These are phyloP conservation scores for Synanthedon tipuliformis DNA, from an alignment of 2,888 invertebrate genomes.

Conservation along the genomic window DNA sequence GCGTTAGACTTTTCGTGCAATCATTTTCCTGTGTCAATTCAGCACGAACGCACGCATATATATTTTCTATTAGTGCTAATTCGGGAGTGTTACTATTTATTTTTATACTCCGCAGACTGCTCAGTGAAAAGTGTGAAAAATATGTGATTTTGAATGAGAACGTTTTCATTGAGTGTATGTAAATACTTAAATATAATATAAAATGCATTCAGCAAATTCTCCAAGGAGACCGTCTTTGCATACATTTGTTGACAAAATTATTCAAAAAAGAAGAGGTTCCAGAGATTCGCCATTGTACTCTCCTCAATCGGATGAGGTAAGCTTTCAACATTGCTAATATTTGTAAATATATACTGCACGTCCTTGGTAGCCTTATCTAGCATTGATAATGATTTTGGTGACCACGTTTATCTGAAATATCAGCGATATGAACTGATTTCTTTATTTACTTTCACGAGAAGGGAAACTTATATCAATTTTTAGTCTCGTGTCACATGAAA, in stretches of 20 bases:
- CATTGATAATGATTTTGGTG: conserved; percentile 31
- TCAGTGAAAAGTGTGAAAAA: conserved; percentile 1
- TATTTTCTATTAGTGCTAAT: conserved; percentile 12
- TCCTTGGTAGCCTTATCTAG: conserved; percentile 59
- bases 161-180: too few relatives aligned
- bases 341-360: conserved; percentile 8
- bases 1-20: conserved; percentile 33
- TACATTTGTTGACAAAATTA: conserved; percentile 31
- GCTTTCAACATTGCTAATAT: not conserved
- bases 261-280: conserved; percentile 31
- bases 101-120: conserved; percentile 3
- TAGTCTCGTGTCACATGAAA: too few relatives aligned
- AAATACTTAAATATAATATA: not conserved
- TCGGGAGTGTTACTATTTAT: conserved; percentile 13
- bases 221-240: conserved; percentile 29
- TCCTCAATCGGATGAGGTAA: conserved; percentile 29
- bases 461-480: not conserved
- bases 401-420: not conserved
- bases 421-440: not conserved
- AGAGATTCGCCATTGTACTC: conserved; percentile 24
- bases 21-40: conserved; percentile 59
- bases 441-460: conserved; percentile 6
- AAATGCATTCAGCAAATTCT: not conserved
- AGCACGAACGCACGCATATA: conserved; percentile 37
- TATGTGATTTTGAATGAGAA: too few relatives aligned